Evolutionary conservation across 2,797 vertebrate genomes (phyloP).

Genomic region (Pogonophryne albipinna): DNA sequence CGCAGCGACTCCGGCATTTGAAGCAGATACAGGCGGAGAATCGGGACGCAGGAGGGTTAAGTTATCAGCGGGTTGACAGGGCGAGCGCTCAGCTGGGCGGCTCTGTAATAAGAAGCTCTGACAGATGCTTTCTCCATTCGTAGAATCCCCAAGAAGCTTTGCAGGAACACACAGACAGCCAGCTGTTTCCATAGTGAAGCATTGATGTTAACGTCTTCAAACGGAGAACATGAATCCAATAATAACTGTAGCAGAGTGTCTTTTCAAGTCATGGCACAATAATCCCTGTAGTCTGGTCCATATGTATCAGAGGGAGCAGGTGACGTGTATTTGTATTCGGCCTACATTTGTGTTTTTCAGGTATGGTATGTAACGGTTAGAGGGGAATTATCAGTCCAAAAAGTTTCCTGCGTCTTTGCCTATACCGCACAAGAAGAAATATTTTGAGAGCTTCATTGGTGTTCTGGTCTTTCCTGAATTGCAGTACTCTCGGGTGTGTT

Average conservation of each 20-base stretch:
- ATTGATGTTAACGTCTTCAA: conserved; percentile 63
- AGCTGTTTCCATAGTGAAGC: conserved; percentile 56
- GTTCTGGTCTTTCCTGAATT: conserved; percentile 79
- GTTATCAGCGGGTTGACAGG: conserved; percentile 73
- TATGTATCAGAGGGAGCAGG: conserved; percentile 32
- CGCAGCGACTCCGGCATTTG: conserved; percentile 65
- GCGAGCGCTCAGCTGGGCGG: conserved; percentile 55
- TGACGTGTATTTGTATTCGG: conserved; percentile 9
- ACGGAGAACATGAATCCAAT: conserved; percentile 54
- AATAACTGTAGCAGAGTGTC: conserved; percentile 52
- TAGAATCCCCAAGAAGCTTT: conserved; percentile 66
- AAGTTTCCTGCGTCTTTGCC: conserved; percentile 34
- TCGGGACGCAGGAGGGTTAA: conserved; percentile 65
- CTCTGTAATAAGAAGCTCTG: conserved; percentile 70
- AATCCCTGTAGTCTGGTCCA: conserved; percentile 21
- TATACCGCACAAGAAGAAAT: conserved; percentile 77
- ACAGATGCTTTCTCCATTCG: conserved; percentile 82
- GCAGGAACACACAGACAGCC: conserved; percentile 61
- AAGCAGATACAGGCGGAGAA: conserved; percentile 60
- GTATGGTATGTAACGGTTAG: conserved; percentile 32
- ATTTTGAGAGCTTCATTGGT: conserved; percentile 71
- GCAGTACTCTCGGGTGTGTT: conserved; percentile 80
- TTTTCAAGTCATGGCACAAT: conserved; percentile 31
- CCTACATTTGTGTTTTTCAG: conserved; percentile 20
- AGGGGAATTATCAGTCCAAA: conserved; percentile 51